Conservation (phyloP, 2,797 vertebrate species). For the Prionace glauca region DNA sequence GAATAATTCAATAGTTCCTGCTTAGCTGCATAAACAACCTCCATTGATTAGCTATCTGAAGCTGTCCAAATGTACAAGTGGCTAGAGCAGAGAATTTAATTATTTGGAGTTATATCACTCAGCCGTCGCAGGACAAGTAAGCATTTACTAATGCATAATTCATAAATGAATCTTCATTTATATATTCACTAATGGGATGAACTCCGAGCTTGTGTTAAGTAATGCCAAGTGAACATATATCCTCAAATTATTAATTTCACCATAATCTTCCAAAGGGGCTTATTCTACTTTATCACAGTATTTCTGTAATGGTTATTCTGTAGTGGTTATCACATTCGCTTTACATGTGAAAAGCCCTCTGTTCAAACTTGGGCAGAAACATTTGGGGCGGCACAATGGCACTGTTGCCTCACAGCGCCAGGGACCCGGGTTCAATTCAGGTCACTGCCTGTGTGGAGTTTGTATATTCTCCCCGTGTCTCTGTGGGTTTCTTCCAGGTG, state of each 20-base stretch:
- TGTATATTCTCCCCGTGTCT: too few relatives aligned
- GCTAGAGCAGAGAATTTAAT: background rate
- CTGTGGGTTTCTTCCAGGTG: too few relatives aligned
- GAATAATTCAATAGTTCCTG: constrained; percentile 4
- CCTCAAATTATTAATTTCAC: background rate
- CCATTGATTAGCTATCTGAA: background rate
- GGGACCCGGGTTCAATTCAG: too few relatives aligned
- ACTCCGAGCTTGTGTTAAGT: background rate
- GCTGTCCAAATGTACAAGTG: background rate
- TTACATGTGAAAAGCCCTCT: too few relatives aligned
- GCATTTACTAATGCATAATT: background rate
- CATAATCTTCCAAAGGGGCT: background rate
- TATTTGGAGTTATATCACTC: background rate
- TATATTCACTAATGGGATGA: background rate
- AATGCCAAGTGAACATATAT: background rate
- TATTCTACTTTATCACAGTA: background rate
- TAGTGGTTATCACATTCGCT: too few relatives aligned
- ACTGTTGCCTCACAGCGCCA: too few relatives aligned
- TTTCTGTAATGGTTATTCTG: too few relatives aligned
- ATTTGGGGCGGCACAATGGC: too few relatives aligned
- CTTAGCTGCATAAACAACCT: background rate
- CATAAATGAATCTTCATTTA: background rate
- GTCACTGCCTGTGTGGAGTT: too few relatives aligned
- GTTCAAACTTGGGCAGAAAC: too few relatives aligned
- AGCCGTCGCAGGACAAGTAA: background rate